These are phyloP conservation scores for Sebastes aleutianus DNA, from an alignment of 2,797 vertebrate species.

Conservation along the genomic window DNA sequence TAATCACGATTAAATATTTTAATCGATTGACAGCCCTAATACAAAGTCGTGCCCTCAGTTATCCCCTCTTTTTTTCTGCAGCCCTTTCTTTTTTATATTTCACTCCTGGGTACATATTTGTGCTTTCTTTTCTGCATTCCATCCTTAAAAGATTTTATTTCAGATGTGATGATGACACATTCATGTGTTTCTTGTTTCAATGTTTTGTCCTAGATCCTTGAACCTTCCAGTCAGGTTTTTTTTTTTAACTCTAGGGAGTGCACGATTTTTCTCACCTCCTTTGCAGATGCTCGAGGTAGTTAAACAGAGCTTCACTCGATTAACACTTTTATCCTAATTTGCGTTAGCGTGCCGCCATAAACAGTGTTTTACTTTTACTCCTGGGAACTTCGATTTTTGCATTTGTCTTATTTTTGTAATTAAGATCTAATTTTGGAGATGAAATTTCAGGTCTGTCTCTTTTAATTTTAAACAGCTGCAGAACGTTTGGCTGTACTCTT, in stretches of 20 bases:
- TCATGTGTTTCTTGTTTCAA: not conserved
- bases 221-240: not conserved
- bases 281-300: not conserved
- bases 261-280: not conserved
- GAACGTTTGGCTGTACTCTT: not conserved
- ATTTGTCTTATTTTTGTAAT: conserved; percentile 15
- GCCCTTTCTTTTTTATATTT: not conserved
- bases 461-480: conserved; percentile 4
- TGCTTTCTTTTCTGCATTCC: not conserved
- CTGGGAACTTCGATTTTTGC: not conserved
- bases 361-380: conserved; percentile 14
- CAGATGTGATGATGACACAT: not conserved
- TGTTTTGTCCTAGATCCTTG: conserved; percentile 16
- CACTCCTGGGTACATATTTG: not conserved
- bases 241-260: not conserved
- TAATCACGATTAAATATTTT: too few species aligned
- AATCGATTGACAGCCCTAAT: too few species aligned
- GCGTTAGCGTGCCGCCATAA: not conserved
- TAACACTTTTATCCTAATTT: conserved; percentile 6
- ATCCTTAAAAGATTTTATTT: not conserved
- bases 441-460: not conserved
- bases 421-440: not conserved
- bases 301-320: not conserved
- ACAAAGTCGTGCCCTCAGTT: not conserved
- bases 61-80: not conserved